A percentile compares a stretch with the other conserved stretches of the same genome.
These are phyloP conservation scores for Nyctalus aviator DNA, from an alignment of 2,797 vertebrate species.

Conservation along the genomic window DNA sequence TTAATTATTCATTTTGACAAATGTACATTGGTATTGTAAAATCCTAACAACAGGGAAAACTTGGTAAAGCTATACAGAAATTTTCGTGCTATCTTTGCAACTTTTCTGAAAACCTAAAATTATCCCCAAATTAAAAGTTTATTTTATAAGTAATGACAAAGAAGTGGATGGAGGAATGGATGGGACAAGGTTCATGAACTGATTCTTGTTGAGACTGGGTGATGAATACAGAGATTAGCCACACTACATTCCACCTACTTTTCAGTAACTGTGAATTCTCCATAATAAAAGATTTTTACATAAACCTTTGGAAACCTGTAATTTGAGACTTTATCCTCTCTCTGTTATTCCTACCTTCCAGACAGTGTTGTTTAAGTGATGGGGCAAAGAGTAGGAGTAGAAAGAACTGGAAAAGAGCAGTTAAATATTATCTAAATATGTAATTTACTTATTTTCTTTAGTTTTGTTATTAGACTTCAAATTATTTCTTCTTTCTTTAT, in stretches of 20 bases:
- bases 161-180: not conserved
- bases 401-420: not conserved
- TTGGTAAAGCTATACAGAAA: not conserved
- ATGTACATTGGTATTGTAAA: not conserved
- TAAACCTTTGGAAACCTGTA: not conserved
- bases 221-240: not conserved
- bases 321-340: not conserved
- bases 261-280: not conserved
- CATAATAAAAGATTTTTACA: not conserved
- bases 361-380: not conserved
- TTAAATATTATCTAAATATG: not conserved
- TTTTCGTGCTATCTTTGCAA: not conserved
- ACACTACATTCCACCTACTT: not conserved
- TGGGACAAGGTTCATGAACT: not conserved
- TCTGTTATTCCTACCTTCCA: not conserved
- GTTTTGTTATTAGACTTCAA: not conserved
- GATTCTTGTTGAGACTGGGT: not conserved
- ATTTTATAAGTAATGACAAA: not conserved
- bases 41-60: not conserved
- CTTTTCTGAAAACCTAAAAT: slow-evolving; percentile 31
- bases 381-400: not conserved
- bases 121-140: not conserved
- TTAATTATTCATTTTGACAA: slow-evolving; percentile 11
- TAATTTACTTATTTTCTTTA: not conserved
- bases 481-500: slow-evolving; percentile 6